A percentile compares a stretch with the other conserved stretches of the same genome.
Evolutionary conservation across 2,113 vertebrate species (phyloP).

Genomic region (Cynopterus brachyotis): DNA sequence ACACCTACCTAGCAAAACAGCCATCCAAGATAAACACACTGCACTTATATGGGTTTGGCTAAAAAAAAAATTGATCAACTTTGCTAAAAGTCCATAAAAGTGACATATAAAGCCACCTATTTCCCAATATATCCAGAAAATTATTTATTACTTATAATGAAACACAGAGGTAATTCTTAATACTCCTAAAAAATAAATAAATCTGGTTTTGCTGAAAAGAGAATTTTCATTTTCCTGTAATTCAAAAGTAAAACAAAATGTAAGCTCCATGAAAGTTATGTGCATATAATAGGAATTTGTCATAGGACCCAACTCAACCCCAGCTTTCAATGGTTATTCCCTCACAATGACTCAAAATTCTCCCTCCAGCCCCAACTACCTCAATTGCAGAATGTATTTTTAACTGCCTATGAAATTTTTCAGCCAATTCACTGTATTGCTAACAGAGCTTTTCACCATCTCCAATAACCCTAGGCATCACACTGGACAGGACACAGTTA

Average conservation of each 20-base stretch:
- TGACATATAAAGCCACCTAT: neutral
- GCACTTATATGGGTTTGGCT: neutral
- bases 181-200: neutral
- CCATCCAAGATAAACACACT: neutral
- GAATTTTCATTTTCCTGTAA: neutral
- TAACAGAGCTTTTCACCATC: neutral
- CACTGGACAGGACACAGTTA: neutral
- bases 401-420: neutral
- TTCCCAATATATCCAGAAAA: neutral
- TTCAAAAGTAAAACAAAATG: neutral
- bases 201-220: neutral
- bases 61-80: neutral
- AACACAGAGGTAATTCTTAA: neutral
- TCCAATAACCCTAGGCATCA: neutral
- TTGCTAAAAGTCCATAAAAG: neutral
- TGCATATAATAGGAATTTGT: neutral
- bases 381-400: neutral
- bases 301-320: neutral
- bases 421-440: neutral
- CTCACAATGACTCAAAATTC: neutral
- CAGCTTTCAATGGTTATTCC: neutral
- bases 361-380: neutral
- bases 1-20: neutral
- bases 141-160: neutral
- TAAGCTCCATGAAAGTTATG: neutral